These are phyloP conservation scores for Ellobius talpinus DNA, from an alignment of 2,113 vertebrate species.

Conservation along the genomic window DNA sequence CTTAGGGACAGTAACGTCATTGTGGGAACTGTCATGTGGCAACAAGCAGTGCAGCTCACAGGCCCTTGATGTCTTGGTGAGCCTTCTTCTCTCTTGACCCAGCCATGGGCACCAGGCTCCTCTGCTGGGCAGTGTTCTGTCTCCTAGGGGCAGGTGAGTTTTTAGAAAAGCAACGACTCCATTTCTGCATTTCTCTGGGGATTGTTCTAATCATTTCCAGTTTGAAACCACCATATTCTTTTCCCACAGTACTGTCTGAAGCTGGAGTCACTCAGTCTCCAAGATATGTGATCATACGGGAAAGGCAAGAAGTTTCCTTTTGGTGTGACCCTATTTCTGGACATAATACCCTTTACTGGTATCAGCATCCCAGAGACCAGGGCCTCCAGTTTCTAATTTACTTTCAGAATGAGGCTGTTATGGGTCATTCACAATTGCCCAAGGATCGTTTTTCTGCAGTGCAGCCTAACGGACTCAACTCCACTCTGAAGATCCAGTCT, in stretches of 20 bases:
- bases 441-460: background rate
- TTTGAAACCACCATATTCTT: background rate
- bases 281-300: background rate
- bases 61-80: background rate
- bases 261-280: background rate
- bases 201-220: background rate
- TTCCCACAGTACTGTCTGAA: background rate
- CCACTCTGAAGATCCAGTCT: background rate
- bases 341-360: background rate
- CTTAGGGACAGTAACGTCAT: background rate
- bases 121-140: background rate
- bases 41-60: accelerated
- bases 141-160: background rate
- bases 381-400: background rate
- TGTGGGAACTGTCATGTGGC: background rate
- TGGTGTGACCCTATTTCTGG: background rate
- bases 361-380: background rate
- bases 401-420: background rate
- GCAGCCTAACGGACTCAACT: background rate
- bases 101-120: background rate
- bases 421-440: background rate
- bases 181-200: background rate
- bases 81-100: too few species aligned
- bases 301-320: background rate
- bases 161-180: background rate